Percentiles rank a stretch among this genome's conserved stretches.
Evolutionary conservation across 2,113 vertebrate species (phyloP).

Genomic region (Empidonax traillii): DNA sequence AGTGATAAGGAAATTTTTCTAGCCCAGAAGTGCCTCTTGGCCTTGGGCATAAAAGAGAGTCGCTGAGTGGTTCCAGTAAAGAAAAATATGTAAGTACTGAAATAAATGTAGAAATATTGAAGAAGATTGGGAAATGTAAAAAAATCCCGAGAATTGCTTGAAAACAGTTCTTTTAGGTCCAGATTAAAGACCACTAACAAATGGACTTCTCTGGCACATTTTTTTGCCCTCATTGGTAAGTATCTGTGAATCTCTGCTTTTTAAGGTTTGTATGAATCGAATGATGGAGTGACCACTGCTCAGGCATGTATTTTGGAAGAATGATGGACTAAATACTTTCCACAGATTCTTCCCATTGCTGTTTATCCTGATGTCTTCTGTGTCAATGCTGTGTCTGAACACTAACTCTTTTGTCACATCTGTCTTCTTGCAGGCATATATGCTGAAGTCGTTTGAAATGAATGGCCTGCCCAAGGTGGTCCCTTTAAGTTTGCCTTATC

Average conservation of each 20-base stretch:
- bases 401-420: neutral
- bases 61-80: neutral
- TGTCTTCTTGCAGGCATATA: constrained; percentile 75
- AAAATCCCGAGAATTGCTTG: neutral
- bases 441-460: constrained; percentile 78
- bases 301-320: neutral
- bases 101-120: neutral
- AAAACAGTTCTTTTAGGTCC: neutral
- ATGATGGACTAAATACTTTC: neutral
- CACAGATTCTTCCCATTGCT: neutral
- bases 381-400: neutral
- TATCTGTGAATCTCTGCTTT: neutral
- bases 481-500: constrained; percentile 84
- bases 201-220: neutral
- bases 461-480: constrained; percentile 76
- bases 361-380: neutral
- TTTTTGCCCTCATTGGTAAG: neutral
- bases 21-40: neutral
- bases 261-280: neutral
- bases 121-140: neutral
- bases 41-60: neutral
- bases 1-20: neutral
- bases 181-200: neutral
- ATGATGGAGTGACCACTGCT: neutral
- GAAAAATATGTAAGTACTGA: neutral